Percentiles rank a stretch among this genome's conserved stretches.
phyloP scores from a whole-genome alignment of 2,113 vertebrate species.

The Thomomys bottae region DNA sequence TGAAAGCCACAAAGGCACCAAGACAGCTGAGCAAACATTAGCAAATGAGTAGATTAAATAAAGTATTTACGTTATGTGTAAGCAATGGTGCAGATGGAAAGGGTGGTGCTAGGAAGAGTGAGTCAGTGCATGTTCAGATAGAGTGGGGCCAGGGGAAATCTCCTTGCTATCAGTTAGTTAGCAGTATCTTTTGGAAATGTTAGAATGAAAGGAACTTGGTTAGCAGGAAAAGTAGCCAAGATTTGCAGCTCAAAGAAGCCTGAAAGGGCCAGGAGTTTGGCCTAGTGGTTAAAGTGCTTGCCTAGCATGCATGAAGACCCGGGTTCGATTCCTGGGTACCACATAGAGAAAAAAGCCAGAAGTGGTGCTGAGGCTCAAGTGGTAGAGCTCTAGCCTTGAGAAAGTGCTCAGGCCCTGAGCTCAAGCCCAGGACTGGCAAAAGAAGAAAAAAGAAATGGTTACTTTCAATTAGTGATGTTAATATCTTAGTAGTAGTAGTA shows the following conservation, averaged over 20 bases:
- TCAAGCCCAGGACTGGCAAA: too few relatives aligned
- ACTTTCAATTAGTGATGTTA: conserved; percentile 34
- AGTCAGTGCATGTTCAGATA: conserved; percentile 55
- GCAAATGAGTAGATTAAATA: conserved; percentile 20
- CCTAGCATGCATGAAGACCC: too few relatives aligned
- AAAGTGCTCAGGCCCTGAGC: too few relatives aligned
- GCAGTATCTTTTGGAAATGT: conserved; percentile 15
- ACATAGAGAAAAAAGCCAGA: too few relatives aligned
- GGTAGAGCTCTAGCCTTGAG: too few relatives aligned
- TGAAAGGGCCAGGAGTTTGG: too few relatives aligned
- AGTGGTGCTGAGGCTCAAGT: too few relatives aligned
- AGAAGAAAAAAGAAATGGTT: conserved; percentile 42
- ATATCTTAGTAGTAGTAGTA: neutral
- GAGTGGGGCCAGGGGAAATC: neutral
- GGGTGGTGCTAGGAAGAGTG: conserved; percentile 43
- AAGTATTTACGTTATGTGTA: conserved; percentile 43
- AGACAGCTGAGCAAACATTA: conserved; percentile 68
- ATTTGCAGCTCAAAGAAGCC: neutral
- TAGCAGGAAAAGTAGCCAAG: conserved; percentile 25
- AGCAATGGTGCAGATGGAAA: conserved; percentile 43
- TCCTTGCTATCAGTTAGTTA: conserved; percentile 7
- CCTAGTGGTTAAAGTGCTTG: too few relatives aligned
- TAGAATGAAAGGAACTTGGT: conserved; percentile 31
- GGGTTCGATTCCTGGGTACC: too few relatives aligned
- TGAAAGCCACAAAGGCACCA: conserved; percentile 56